Percentiles rank a stretch among this genome's conserved stretches.
These are phyloP conservation scores for Diorhabda elongata DNA, from an alignment of 1,140 invertebrate genomes.

Conservation along the genomic window DNA sequence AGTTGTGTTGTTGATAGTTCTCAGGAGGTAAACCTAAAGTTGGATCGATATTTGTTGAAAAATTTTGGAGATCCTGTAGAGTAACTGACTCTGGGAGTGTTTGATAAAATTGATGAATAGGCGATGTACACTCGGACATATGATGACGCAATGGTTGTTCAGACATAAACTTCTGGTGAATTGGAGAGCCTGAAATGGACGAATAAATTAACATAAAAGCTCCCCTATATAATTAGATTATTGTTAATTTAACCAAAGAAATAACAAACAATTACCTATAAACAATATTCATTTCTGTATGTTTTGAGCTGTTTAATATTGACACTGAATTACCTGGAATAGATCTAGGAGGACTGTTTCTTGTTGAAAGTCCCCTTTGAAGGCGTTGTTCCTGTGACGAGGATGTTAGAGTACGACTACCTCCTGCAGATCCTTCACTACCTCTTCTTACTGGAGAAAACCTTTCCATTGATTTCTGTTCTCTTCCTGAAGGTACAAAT, in stretches of 20 bases:
- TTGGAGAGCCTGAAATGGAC: conserved; percentile 57
- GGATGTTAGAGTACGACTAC: conserved; percentile 53
- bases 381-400: conserved; percentile 70
- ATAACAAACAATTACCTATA: too few relatives aligned
- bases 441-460: conserved; percentile 87
- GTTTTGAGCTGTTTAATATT: too few relatives aligned
- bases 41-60: conserved; percentile 24
- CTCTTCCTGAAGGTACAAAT: conserved; percentile 47
- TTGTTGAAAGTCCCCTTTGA: conserved; percentile 54
- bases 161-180: conserved; percentile 52
- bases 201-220: not conserved
- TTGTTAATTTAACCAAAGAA: too few relatives aligned
- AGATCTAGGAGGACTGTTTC: conserved; percentile 53
- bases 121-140: conserved; percentile 35
- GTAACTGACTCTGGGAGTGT: conserved; percentile 16
- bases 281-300: too few relatives aligned
- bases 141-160: conserved; percentile 33
- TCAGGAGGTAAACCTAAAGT: conserved; percentile 33
- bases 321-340: conserved; percentile 37
- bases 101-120: conserved; percentile 38
- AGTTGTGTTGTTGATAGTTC: conserved; percentile 25
- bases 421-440: conserved; percentile 67
- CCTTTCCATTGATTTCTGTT: conserved; percentile 62
- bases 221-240: too few relatives aligned
- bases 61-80: conserved; percentile 26